Evolutionary conservation across 2,797 vertebrate genomes (phyloP).

Genomic region (Channallabes apus): DNA sequence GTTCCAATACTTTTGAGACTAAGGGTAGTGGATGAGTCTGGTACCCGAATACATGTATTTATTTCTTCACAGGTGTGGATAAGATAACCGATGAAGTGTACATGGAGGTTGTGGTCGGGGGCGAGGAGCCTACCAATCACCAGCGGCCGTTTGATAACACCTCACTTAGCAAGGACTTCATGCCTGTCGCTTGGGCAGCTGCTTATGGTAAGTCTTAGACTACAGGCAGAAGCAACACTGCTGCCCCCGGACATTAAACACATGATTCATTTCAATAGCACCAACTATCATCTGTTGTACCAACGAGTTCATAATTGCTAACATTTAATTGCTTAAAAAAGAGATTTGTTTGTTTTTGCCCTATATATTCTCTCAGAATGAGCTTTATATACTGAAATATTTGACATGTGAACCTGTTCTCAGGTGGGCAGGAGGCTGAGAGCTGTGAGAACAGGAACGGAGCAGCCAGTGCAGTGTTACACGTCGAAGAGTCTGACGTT

Average conservation of each 20-base stretch:
- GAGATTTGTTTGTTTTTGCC: neutral
- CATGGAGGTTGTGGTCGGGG: slow-evolving; percentile 89
- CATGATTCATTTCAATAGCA: neutral
- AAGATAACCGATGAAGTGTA: slow-evolving; percentile 89
- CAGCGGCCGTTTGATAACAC: slow-evolving; percentile 80
- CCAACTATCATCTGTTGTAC: too few species aligned
- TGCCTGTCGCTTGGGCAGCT: slow-evolving; percentile 87
- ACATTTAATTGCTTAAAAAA: neutral
- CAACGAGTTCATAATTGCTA: neutral
- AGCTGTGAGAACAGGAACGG: slow-evolving; percentile 84
- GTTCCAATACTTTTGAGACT: neutral
- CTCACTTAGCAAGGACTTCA: slow-evolving; percentile 81
- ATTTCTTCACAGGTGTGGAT: slow-evolving; percentile 73
- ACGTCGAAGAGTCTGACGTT: slow-evolving; percentile 71
- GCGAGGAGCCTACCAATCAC: slow-evolving; percentile 79
- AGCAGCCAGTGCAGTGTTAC: slow-evolving; percentile 83
- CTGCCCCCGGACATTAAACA: neutral
- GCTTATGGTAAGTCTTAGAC: slow-evolving; percentile 73
- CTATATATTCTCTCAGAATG: too few species aligned
- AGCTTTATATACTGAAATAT: neutral
- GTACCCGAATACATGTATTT: slow-evolving; percentile 10
- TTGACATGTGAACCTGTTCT: neutral
- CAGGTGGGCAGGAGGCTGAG: slow-evolving; percentile 65
- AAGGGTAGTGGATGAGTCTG: neutral
- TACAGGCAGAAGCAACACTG: neutral